Conservation (phyloP, 2,797 vertebrate species). For the Alauda arvensis region DNA sequence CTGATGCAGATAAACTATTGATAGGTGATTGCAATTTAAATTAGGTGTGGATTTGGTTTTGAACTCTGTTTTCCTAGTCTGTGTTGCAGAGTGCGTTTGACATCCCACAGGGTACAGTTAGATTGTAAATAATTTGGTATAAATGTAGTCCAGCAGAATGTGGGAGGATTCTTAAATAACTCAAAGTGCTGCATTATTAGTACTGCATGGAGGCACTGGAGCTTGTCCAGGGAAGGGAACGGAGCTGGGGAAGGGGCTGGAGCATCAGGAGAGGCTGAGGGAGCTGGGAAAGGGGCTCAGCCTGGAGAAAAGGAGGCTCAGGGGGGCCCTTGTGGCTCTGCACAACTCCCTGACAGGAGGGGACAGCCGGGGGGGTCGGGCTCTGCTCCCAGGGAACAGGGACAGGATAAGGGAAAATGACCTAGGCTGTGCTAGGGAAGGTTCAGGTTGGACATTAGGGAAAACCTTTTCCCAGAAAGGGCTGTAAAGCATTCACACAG, state of each 20-base stretch:
- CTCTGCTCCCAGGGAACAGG: neutral
- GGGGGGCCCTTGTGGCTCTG: neutral
- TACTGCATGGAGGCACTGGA: neutral
- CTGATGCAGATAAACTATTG: neutral
- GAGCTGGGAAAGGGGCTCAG: neutral
- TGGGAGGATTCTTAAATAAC: neutral
- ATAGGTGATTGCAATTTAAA: neutral
- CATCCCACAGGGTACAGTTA: neutral
- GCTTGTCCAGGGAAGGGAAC: neutral
- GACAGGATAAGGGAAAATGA: accelerated
- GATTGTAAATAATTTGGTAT: neutral
- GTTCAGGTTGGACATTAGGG: accelerated
- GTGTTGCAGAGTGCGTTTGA: neutral
- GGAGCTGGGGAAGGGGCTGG: neutral
- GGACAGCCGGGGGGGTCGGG: accelerated
- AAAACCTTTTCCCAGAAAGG: neutral
- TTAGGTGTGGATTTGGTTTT: neutral
- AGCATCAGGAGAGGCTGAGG: accelerated
- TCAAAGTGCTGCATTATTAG: neutral
- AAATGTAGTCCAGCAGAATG: neutral
- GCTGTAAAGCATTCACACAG: neutral
- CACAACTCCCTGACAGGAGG: neutral
- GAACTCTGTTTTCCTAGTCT: neutral
- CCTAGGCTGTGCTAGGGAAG: neutral
- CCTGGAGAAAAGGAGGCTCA: neutral